A percentile compares a stretch with the other conserved stretches of the same genome.
Evolutionary conservation across 2,113 vertebrate genomes (phyloP).

Genomic region (Neotoma lepida): DNA sequence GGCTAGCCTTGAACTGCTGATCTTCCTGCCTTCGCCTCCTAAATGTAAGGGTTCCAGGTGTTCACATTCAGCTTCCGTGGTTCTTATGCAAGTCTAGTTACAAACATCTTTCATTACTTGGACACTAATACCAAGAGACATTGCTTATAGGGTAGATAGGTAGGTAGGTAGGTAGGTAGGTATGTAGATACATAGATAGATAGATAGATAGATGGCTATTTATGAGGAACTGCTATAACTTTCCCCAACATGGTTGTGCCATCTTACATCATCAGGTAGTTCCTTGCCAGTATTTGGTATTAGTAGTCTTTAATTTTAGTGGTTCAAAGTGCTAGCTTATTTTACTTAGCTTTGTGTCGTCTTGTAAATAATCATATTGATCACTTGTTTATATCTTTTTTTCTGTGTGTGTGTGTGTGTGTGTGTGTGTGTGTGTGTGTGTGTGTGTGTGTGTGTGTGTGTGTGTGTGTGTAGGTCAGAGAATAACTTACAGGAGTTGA

Average conservation of each 20-base stretch:
- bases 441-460: neutral
- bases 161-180: neutral
- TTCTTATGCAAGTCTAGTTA: conserved; percentile 18
- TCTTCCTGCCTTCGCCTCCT: neutral
- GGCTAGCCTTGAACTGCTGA: neutral
- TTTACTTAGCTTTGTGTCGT: neutral
- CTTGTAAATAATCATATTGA: neutral
- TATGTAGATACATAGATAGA: neutral
- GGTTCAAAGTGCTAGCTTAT: neutral
- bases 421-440: neutral
- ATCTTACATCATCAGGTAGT: neutral
- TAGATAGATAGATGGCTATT: neutral
- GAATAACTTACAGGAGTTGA: neutral
- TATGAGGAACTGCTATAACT: neutral
- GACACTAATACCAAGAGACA: conserved; percentile 10
- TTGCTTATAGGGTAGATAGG: neutral
- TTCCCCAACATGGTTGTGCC: neutral
- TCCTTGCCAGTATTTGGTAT: neutral
- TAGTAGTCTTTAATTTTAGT: conserved; percentile 44
- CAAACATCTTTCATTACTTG: conserved; percentile 47
- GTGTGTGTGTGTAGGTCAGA: neutral
- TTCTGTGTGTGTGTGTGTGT: too few relatives aligned
- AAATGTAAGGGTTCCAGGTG: neutral
- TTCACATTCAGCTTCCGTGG: neutral
- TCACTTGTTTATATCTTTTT: neutral